Conservation (phyloP, 1,140 invertebrate species). For the Ceratoteleas bidentatus region DNA sequence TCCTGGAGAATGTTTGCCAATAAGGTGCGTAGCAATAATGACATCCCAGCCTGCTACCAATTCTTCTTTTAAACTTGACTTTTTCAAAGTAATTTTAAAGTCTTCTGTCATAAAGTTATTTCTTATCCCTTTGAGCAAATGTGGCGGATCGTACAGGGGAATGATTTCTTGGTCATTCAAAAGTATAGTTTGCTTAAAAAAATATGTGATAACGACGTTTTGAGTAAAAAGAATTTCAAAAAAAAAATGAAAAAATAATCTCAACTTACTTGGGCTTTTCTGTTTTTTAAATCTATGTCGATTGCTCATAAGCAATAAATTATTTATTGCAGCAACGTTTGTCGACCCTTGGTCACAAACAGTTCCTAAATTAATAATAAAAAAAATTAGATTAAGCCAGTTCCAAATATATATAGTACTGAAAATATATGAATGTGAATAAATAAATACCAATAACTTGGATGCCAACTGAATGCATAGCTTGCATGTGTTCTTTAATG, state of each 20-base stretch:
- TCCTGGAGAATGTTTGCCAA: slow-evolving; percentile 9
- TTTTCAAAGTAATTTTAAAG: slow-evolving; percentile 1
- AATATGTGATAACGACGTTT: too few species aligned
- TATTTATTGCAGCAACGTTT: slow-evolving; percentile 20
- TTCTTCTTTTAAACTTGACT: not conserved
- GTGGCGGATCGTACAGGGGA: slow-evolving; percentile 31
- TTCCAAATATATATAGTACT: too few species aligned
- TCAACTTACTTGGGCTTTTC: slow-evolving; percentile 4
- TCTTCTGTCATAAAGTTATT: slow-evolving; percentile 36
- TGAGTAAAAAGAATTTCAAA: too few species aligned
- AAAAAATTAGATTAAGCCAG: too few species aligned
- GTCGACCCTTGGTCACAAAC: slow-evolving; percentile 39
- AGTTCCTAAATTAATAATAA: too few species aligned
- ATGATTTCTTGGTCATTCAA: slow-evolving; percentile 19
- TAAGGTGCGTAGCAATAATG: not conserved
- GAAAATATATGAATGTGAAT: too few species aligned
- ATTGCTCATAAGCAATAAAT: not conserved
- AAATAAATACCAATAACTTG: too few species aligned
- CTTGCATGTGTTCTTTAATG: slow-evolving; percentile 20
- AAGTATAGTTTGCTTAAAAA: not conserved
- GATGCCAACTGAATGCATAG: not conserved
- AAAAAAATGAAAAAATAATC: too few species aligned
- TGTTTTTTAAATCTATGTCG: not conserved
- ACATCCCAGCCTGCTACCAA: slow-evolving; percentile 10
- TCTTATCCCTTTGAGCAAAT: slow-evolving; percentile 34